Evolutionary conservation across 2,797 vertebrate species (phyloP), one percentile per base, ranked within the genome.

Genomic region (Poecile montanus): DNA sequence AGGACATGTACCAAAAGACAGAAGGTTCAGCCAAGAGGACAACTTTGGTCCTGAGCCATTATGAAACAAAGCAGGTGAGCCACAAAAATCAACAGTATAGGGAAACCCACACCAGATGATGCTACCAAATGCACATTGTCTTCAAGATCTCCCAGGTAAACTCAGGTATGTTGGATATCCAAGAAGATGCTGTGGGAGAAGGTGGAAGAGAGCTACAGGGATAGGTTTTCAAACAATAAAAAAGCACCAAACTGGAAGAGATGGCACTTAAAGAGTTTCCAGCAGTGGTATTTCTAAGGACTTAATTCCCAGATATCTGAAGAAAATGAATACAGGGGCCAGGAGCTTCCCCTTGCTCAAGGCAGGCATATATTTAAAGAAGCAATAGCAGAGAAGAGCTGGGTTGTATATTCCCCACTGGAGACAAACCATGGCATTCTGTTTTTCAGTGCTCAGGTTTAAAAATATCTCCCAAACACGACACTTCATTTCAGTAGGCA

Each of bases 151-250:
- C 30, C 51, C 75, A 80, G 27, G 54, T 17, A 75, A 91, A 93
- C n/a, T 51, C 65, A 15, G 0, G 0, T 2, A 12, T 2, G 21
- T 8, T 25, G 48, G 12, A 56, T 56, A 22, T 34, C 22, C 32
- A 13, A 72, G 61, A 65, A 71, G 57, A 68, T 16, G 38, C 0
- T 53, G 0, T 48, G 15, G 26, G 5, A 70, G 23, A 19, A 14
- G 2, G 21, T 10, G 15, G 11, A 47, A 23, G 30, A 82, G 11
- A 77, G 12, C 53, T 60, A 56, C 0, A 2, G 10, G 34, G 20
- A 66, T 68, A 50, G 9, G 9, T 62, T 95, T 88, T 75, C n/a
- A 81, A 77, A 72, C 11, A 25, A 65, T 0, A 47, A 13, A 77
- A 74, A 32, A 85, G 34, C 38, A 94, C 13, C 75, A 19, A 23